Conservation (phyloP, 2,888 invertebrate genomes). For the Dimorphilus gyrociliatus region DNA sequence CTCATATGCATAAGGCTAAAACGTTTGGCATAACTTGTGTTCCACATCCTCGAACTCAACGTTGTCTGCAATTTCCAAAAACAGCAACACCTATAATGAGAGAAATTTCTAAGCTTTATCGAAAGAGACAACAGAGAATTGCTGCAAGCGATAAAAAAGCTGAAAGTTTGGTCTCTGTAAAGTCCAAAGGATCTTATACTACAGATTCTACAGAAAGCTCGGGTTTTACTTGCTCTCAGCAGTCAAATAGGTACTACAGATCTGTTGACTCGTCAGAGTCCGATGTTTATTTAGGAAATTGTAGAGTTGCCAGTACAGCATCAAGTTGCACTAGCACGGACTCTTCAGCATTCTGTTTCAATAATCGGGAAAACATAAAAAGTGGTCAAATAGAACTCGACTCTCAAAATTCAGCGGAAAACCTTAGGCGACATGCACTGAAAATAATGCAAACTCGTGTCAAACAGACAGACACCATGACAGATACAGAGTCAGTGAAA, state of each 20-base stretch:
- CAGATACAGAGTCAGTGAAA: slow-evolving; percentile 19
- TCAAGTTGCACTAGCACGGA: no score
- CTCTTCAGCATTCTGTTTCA: no score
- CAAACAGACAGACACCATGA: no score
- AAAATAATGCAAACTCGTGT: slow-evolving; percentile 19
- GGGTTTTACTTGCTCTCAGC: slow-evolving; percentile 6
- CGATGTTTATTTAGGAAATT: no score
- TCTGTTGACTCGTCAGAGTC: no score
- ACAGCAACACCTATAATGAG: slow-evolving; percentile 52
- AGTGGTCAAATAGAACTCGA: no score
- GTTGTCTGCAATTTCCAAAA: slow-evolving; percentile 71
- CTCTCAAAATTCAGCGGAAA: slow-evolving; percentile 23
- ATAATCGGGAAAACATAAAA: no score
- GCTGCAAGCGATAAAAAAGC: slow-evolving; percentile 30
- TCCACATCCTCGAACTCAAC: slow-evolving; percentile 36
- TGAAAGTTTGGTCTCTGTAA: slow-evolving; percentile 53
- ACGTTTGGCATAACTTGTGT: slow-evolving; percentile 67
- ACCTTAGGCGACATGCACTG: slow-evolving; percentile 30
- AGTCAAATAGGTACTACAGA: no score
- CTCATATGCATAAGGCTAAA: slow-evolving; percentile 61
- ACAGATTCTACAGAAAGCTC: no score
- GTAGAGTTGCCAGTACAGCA: no score
- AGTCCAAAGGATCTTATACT: slow-evolving; percentile 39
- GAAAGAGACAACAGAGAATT: slow-evolving; percentile 17
- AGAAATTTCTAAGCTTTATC: slow-evolving; percentile 45